Conservation (phyloP, 2,113 vertebrate species). For the Sceloporus tristichus region DNA sequence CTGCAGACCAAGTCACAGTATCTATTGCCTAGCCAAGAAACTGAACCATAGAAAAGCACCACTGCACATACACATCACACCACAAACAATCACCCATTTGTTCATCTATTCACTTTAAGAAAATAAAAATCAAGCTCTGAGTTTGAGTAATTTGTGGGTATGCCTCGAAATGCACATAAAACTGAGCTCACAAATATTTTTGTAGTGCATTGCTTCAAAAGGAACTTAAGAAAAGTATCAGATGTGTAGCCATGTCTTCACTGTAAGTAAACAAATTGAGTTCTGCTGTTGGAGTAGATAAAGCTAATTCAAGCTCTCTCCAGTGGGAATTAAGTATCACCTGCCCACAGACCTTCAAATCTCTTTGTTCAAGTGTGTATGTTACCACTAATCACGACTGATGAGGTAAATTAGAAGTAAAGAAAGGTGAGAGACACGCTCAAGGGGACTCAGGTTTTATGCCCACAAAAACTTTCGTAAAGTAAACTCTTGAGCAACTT, state of each 20-base stretch:
- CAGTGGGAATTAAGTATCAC: constrained; percentile 22
- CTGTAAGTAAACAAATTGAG: constrained; percentile 17
- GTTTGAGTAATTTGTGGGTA: not conserved
- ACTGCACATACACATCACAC: not conserved
- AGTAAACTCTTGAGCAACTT: not conserved
- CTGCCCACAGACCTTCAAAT: constrained; percentile 17
- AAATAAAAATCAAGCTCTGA: not conserved
- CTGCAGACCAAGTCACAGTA: no score
- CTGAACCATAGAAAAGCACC: not conserved
- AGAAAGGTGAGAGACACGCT: constrained; percentile 6
- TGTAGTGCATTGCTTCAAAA: not conserved
- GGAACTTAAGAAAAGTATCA: not conserved
- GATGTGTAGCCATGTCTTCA: not conserved
- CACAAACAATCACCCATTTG: not conserved
- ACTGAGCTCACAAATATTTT: not conserved
- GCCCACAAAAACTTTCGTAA: not conserved
- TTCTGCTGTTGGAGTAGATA: constrained; percentile 1
- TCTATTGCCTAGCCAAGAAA: no score
- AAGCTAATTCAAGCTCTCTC: constrained; percentile 1
- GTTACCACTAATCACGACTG: constrained; percentile 32
- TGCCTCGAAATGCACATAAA: not conserved
- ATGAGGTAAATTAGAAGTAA: constrained; percentile 21
- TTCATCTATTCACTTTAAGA: not conserved
- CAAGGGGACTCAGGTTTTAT: constrained; percentile 8
- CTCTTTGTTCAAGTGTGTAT: constrained; percentile 12